Conservation (phyloP, 2,888 invertebrate species). For the Cataglyphis livida region DNA sequence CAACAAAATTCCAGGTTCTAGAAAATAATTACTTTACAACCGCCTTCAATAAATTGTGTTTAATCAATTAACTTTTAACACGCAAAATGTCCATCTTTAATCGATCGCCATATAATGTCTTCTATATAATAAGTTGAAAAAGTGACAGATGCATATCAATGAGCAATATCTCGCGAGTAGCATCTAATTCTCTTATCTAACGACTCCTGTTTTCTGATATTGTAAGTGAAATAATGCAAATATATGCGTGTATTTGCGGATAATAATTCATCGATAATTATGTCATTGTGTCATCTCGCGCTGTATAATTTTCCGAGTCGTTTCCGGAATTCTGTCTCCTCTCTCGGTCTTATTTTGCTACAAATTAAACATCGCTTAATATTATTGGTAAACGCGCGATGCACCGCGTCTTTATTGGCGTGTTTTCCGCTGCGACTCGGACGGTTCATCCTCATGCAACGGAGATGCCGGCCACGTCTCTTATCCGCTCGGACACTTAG, state of each 20-base stretch:
- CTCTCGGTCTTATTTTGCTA: conserved; percentile 23
- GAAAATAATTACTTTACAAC: neutral
- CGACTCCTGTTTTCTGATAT: neutral
- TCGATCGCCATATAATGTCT: neutral
- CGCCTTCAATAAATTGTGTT: neutral
- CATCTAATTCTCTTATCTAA: neutral
- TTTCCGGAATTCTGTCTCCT: neutral
- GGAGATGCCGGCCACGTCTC: conserved; percentile 77
- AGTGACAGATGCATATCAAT: neutral
- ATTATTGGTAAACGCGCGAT: conserved; percentile 46
- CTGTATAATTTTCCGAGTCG: neutral
- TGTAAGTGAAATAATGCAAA: neutral
- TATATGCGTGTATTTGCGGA: neutral
- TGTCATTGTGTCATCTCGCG: neutral
- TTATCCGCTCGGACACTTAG: conserved; percentile 85
- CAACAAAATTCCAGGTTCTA: neutral
- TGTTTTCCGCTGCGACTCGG: neutral
- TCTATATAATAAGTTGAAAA: neutral
- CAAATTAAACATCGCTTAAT: conserved; percentile 53
- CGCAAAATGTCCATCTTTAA: neutral
- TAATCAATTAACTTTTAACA: conserved; percentile 10
- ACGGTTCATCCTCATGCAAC: conserved; percentile 65
- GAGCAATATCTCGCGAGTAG: neutral
- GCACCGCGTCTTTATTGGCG: conserved; percentile 3
- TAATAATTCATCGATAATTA: neutral